Evolutionary conservation across 2,797 vertebrate genomes (phyloP).

Genomic region (Pagetopsis macropterus): DNA sequence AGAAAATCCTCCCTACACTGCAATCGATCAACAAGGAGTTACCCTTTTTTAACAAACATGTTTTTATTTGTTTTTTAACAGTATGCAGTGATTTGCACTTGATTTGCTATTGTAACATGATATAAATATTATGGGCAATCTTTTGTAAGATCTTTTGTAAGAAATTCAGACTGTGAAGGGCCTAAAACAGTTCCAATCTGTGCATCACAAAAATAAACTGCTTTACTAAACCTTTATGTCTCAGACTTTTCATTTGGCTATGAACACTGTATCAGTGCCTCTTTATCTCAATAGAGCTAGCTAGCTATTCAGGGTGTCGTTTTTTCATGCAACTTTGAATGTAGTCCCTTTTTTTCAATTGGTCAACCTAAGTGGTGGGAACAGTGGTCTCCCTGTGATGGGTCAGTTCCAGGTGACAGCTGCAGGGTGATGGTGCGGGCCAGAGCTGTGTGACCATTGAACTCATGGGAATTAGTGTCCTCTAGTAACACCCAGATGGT

Average conservation of each 20-base stretch:
- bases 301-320: neutral
- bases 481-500: constrained; percentile 83
- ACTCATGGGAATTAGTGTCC: constrained; percentile 79
- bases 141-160: constrained; percentile 78
- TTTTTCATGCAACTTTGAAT: constrained; percentile 13
- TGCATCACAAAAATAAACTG: constrained; percentile 64
- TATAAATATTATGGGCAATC: constrained; percentile 59
- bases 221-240: constrained; percentile 30
- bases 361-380: constrained; percentile 44
- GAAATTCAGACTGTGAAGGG: constrained; percentile 52
- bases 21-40: constrained; percentile 52
- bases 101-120: constrained; percentile 45
- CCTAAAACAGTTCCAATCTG: constrained; percentile 42
- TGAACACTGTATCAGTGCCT: neutral
- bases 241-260: neutral
- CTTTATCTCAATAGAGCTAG: constrained; percentile 13
- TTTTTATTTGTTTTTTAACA: constrained; percentile 37
- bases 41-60: constrained; percentile 29
- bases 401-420: constrained; percentile 77
- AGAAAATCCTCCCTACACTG: constrained; percentile 65
- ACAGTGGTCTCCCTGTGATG: constrained; percentile 65
- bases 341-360: constrained; percentile 16
- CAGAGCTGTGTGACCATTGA: constrained; percentile 59
- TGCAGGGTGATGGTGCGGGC: constrained; percentile 64
- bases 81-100: constrained; percentile 57